Percentiles rank a stretch among this genome's conserved stretches.
These are phyloP conservation scores for Megaceryle maxima DNA, from an alignment of 2,113 vertebrate genomes.

Conservation along the genomic window DNA sequence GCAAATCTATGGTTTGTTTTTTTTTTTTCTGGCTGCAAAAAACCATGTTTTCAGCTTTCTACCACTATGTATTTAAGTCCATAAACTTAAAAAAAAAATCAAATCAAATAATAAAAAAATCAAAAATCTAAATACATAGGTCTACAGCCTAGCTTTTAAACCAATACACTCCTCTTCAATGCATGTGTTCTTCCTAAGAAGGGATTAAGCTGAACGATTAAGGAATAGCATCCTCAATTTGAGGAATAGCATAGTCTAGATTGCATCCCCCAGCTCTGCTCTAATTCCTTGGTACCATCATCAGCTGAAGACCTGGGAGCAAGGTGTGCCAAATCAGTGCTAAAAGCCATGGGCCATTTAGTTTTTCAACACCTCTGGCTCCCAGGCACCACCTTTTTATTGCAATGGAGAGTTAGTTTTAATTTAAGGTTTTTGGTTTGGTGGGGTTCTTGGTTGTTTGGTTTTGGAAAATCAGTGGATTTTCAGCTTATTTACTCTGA, in stretches of 20 bases:
- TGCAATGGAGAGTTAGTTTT: not conserved
- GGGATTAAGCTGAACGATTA: not conserved
- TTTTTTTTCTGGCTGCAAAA: constrained; percentile 20
- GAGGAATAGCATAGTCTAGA: not conserved
- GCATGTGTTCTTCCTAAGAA: not conserved
- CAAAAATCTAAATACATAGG: not conserved
- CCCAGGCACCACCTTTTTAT: not conserved
- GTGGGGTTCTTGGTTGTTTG: not conserved
- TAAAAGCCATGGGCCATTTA: not conserved
- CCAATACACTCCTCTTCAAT: not conserved
- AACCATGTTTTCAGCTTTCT: not conserved
- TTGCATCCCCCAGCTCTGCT: not conserved
- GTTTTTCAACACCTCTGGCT: not conserved
- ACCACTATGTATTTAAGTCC: not conserved
- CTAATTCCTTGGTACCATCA: not conserved
- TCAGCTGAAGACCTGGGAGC: not conserved
- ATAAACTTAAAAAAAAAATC: not conserved
- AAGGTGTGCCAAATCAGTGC: not conserved
- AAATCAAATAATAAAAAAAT: too few species aligned
- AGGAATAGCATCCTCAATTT: not conserved
- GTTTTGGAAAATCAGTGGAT: not conserved
- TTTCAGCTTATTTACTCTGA: not conserved
- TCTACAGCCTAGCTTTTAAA: not conserved
- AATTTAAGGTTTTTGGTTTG: not conserved
- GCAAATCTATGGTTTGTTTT: not conserved